phyloP scores from a whole-genome alignment of 2,113 vertebrate species.

The Holacanthus passer region DNA sequence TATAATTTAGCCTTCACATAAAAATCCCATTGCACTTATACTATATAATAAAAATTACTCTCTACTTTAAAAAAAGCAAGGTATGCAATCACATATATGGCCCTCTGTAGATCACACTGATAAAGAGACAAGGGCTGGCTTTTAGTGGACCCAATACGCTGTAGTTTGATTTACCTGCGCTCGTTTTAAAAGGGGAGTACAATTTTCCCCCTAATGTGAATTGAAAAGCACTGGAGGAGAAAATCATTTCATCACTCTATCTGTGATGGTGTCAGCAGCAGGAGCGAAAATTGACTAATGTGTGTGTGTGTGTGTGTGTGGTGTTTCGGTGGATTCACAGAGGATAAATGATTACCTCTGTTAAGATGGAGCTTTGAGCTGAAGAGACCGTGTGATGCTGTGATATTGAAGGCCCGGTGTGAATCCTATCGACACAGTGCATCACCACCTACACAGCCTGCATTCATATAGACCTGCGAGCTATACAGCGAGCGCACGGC shows the following conservation, averaged over 20 bases:
- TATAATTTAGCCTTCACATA: slow-evolving; percentile 48
- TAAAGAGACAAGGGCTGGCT: slow-evolving; percentile 53
- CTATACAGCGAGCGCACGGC: not conserved
- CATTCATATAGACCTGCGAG: slow-evolving; percentile 38
- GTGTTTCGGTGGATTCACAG: slow-evolving; percentile 50
- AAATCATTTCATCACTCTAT: slow-evolving; percentile 78
- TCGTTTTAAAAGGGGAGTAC: slow-evolving; percentile 59
- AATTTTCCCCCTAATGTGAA: slow-evolving; percentile 75
- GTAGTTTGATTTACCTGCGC: slow-evolving; percentile 73
- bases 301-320: slow-evolving; percentile 14
- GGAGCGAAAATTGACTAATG: slow-evolving; percentile 61
- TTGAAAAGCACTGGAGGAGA: slow-evolving; percentile 78
- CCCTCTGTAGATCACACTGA: slow-evolving; percentile 36
- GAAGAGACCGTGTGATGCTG: slow-evolving; percentile 57
- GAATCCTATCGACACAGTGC: slow-evolving; percentile 56
- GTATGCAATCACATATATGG: slow-evolving; percentile 45
- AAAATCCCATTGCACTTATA: slow-evolving; percentile 44
- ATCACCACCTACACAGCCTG: slow-evolving; percentile 56
- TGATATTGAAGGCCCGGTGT: slow-evolving; percentile 60
- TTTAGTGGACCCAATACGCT: slow-evolving; percentile 61
- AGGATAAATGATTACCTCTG: slow-evolving; percentile 77
- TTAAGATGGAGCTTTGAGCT: slow-evolving; percentile 70
- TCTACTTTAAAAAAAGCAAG: slow-evolving; percentile 34
- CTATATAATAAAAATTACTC: slow-evolving; percentile 24
- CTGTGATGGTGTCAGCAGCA: slow-evolving; percentile 71